These are phyloP conservation scores for Venustoraphidia nigricollis DNA, from an alignment of 2,888 invertebrate species.

Conservation along the genomic window DNA sequence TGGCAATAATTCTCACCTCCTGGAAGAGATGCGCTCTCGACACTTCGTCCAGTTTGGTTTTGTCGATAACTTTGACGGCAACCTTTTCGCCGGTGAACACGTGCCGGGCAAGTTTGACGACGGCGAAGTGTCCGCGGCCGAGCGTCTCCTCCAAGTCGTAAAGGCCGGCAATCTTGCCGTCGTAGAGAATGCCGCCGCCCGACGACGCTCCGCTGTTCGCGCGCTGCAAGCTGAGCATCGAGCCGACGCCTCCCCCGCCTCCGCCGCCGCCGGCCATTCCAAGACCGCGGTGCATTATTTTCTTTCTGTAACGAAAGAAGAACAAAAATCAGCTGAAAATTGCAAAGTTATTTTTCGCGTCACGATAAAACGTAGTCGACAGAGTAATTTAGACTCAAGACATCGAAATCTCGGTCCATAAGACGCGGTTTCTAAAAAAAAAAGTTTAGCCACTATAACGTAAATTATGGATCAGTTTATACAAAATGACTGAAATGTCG, in stretches of 20 bases:
- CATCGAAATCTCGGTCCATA: too few relatives aligned
- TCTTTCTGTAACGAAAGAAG: too few relatives aligned
- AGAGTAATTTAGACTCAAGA: too few relatives aligned
- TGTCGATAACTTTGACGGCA: conserved; percentile 96
- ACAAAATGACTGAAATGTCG: too few relatives aligned
- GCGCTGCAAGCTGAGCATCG: conserved; percentile 5
- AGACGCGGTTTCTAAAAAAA: too few relatives aligned
- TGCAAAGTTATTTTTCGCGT: too few relatives aligned
- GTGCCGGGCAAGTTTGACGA: conserved; percentile 93
- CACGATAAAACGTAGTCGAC: too few relatives aligned
- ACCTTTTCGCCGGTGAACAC: conserved; percentile 99
- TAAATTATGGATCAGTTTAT: too few relatives aligned
- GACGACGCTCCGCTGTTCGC: conserved; percentile 12
- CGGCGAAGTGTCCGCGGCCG: conserved; percentile 97
- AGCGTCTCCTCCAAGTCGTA: conserved; percentile 96
- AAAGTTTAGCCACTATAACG: too few relatives aligned
- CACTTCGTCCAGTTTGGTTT: conserved; percentile 91
- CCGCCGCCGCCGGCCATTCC: conserved; percentile 17
- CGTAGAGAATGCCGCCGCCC: conserved; percentile 37
- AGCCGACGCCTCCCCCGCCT: conserved; percentile 10
- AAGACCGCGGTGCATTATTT: conserved; percentile 18
- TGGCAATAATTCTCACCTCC: conserved; percentile 23
- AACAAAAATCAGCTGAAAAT: too few relatives aligned
- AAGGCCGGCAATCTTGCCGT: conserved; percentile 86
- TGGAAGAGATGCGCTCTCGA: conserved; percentile 93